Evolutionary conservation across 2,888 invertebrate genomes (phyloP).

Genomic region (Ernsta delagoae): DNA sequence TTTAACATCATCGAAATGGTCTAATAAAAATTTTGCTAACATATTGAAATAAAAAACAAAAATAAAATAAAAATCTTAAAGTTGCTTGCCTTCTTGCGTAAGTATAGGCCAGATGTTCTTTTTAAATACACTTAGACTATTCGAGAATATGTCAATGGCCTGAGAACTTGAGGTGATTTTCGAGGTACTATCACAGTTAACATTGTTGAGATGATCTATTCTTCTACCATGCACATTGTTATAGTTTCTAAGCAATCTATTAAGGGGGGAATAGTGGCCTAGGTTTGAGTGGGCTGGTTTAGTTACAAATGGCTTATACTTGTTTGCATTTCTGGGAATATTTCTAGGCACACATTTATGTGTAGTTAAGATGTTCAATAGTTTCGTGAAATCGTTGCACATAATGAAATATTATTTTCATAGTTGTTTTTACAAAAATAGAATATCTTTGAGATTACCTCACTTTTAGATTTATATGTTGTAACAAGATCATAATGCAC

Average conservation of each 20-base stretch:
- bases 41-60: neutral
- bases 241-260: neutral
- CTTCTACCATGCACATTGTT: neutral
- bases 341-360: neutral
- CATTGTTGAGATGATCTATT: neutral
- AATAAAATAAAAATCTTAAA: neutral
- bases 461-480: too few species aligned
- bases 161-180: neutral
- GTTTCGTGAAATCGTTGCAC: too few species aligned
- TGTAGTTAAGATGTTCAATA: too few species aligned
- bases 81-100: slow-evolving; percentile 2
- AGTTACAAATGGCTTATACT: slow-evolving; percentile 5
- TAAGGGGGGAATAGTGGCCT: slow-evolving; percentile 1
- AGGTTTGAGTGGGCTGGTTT: slow-evolving; percentile 1
- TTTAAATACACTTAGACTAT: slow-evolving; percentile 2
- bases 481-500: too few species aligned
- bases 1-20: neutral
- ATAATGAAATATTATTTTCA: too few species aligned
- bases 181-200: neutral
- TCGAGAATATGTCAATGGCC: neutral
- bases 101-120: neutral
- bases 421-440: too few species aligned
- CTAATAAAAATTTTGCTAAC: neutral
- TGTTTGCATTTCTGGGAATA: neutral
- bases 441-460: too few species aligned